These are phyloP conservation scores for Xenopus tropicalis DNA, from an alignment of 2,113 vertebrate genomes.

Conservation along the genomic window UCB_Xtro_10.0 CM004450.2:25790001-25790500, in stretches of 20 bases:
- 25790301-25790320: too few species aligned
- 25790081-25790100: slow-evolving; percentile 50
- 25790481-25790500: not conserved
- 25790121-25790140: slow-evolving; percentile 86
- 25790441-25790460: not conserved
- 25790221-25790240: not conserved
- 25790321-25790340: too few species aligned
- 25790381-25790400: not conserved
- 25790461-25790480: slow-evolving; percentile 20
- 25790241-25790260: not conserved
- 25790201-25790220: slow-evolving; percentile 1
- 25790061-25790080: slow-evolving; percentile 26
- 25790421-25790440: not conserved
- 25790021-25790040: slow-evolving; percentile 8
- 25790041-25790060: slow-evolving; percentile 22
- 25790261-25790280: not conserved
- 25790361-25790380: not conserved
- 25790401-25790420: not conserved
- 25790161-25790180: slow-evolving; percentile 85
- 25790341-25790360: too few species aligned
- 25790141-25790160: slow-evolving; percentile 88
- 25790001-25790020: slow-evolving; percentile 45
- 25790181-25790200: slow-evolving; percentile 59
- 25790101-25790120: slow-evolving; percentile 91
- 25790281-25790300: not conserved